Conservation (phyloP, 2,113 vertebrate species). For the Cynocephalus volans region DNA sequence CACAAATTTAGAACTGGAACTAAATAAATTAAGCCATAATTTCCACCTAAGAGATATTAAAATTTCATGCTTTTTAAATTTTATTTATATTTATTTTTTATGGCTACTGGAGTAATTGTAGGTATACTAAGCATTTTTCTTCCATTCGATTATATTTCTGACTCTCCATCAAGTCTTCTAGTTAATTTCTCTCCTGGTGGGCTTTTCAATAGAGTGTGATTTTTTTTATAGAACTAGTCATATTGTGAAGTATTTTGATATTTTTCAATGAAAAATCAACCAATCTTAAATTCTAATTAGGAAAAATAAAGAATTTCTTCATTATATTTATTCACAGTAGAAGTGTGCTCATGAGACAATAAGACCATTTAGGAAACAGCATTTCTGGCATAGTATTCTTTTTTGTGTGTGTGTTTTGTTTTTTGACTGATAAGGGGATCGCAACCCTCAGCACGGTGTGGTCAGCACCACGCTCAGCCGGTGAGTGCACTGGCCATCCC, state of each 20-base stretch:
- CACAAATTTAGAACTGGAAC: not conserved
- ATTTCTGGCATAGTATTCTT: conserved; percentile 35
- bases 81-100: not conserved
- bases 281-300: conserved; percentile 54
- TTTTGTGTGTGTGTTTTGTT: too few species aligned
- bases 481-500: too few species aligned
- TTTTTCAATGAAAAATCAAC: conserved; percentile 63
- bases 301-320: conserved; percentile 33
- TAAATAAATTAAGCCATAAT: conserved; percentile 56
- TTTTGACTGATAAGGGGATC: too few species aligned
- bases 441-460: too few species aligned
- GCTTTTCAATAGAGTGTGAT: conserved; percentile 25
- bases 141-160: conserved; percentile 51
- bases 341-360: not conserved
- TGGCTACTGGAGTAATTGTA: conserved; percentile 41
- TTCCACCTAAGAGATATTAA: conserved; percentile 61
- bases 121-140: not conserved
- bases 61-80: not conserved
- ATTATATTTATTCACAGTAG: not conserved
- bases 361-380: not conserved
- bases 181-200: conserved; percentile 49
- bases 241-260: conserved; percentile 60
- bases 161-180: not conserved
- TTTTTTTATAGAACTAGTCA: conserved; percentile 31
- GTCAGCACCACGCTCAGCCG: too few species aligned